phyloP scores from a whole-genome alignment of 53 echinoderm and acorn worm species.

The Actinopyga echinites region DNA sequence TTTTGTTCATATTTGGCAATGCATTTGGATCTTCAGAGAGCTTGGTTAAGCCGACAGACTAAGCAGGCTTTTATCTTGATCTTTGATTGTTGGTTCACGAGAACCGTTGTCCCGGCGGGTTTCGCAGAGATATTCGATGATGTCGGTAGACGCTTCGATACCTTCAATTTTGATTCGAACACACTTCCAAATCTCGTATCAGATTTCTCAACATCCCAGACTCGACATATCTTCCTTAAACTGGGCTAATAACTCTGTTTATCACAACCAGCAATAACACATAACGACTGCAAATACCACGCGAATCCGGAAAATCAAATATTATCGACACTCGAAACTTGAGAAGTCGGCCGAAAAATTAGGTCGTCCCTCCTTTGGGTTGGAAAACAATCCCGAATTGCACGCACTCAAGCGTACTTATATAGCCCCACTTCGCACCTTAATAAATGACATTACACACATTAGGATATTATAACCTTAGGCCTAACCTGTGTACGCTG shows the following conservation, averaged over 20 bases:
- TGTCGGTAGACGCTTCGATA: no score
- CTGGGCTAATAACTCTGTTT: conserved; percentile 32
- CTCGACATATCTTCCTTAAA: not conserved
- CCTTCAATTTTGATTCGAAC: no score
- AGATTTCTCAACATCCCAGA: no score
- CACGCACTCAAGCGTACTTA: conserved; percentile 20
- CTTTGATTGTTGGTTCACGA: no score
- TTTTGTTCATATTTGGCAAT: no score
- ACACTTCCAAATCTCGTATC: no score
- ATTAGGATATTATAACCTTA: conserved; percentile 35
- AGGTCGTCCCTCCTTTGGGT: conserved; percentile 24
- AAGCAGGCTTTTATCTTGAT: no score
- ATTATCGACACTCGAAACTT: conserved; percentile 13
- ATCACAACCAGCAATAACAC: conserved; percentile 3
- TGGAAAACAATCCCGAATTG: conserved; percentile 18
- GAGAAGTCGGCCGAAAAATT: conserved; percentile 29
- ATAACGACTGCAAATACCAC: conserved; percentile 12
- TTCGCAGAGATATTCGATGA: no score
- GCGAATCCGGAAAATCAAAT: conserved; percentile 9
- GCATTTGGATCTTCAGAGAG: no score
- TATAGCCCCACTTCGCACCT: conserved; percentile 12
- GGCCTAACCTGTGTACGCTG: conserved; percentile 14
- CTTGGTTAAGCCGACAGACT: no score
- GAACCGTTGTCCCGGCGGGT: no score
- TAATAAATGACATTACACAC: conserved; percentile 31